phyloP scores from a whole-genome alignment of 1,140 invertebrate genomes.

The Drosophila littoralis region DNA sequence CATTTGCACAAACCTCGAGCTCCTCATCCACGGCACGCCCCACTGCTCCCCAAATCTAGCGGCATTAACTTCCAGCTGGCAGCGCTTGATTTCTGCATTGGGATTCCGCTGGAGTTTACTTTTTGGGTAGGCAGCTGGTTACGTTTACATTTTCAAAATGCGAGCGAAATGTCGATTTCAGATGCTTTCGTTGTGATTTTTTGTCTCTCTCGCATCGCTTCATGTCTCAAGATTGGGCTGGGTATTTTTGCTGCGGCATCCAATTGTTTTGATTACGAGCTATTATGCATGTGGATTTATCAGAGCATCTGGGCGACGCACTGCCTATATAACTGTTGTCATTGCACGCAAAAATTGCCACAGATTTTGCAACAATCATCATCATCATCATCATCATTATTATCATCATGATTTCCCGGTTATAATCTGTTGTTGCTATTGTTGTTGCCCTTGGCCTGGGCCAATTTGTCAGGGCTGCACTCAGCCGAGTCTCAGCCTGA shows the following conservation, averaged over 20 bases:
- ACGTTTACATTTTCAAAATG: conserved; percentile 54
- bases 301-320: conserved; percentile 1
- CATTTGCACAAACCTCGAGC: conserved; percentile 46
- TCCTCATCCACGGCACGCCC: conserved; percentile 24
- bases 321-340: conserved; percentile 35
- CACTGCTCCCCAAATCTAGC: conserved; percentile 38
- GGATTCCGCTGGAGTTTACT: conserved; percentile 36
- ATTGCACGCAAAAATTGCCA: conserved; percentile 40
- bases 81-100: conserved; percentile 26
- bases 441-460: conserved; percentile 56
- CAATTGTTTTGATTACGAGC: conserved; percentile 46
- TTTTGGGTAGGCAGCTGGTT: conserved; percentile 30
- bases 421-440: conserved; percentile 48
- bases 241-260: background rate
- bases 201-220: conserved; percentile 40
- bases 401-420: conserved; percentile 62
- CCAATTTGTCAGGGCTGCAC: conserved; percentile 59
- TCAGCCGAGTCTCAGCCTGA: background rate
- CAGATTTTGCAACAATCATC: conserved; percentile 6
- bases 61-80: conserved; percentile 15
- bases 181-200: background rate
- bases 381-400: conserved; percentile 11
- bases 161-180: conserved; percentile 42
- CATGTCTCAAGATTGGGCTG: conserved; percentile 7
- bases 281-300: conserved; percentile 29